Evolutionary conservation across 2,113 vertebrate genomes (phyloP).

Genomic region (Nansenia antarctica): DNA sequence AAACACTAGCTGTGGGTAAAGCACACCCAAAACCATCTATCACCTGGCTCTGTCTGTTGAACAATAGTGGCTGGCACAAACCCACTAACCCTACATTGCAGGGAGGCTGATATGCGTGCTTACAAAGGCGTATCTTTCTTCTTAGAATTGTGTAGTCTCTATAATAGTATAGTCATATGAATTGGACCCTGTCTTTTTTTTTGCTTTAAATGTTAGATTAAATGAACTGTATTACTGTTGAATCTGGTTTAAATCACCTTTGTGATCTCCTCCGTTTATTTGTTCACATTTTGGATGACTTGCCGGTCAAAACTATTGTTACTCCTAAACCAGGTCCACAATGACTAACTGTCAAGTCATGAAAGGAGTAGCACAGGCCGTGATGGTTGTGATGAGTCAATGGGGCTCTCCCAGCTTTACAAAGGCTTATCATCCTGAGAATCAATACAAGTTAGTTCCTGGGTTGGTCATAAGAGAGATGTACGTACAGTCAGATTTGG

Average conservation of each 20-base stretch:
- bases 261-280: too few relatives aligned
- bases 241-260: too few relatives aligned
- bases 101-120: not conserved
- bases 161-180: too few relatives aligned
- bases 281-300: too few relatives aligned
- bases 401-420: slow-evolving; percentile 9
- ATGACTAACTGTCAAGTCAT: not conserved
- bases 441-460: slow-evolving; percentile 33
- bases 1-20: slow-evolving; percentile 12
- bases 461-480: slow-evolving; percentile 19
- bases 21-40: slow-evolving; percentile 37
- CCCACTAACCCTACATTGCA: not conserved
- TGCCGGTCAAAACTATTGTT: too few relatives aligned
- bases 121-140: not conserved
- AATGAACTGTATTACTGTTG: too few relatives aligned
- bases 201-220: too few relatives aligned
- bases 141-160: too few relatives aligned
- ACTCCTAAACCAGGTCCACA: not conserved
- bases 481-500: not conserved
- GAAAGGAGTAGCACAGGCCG: slow-evolving; percentile 3
- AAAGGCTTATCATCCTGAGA: not conserved
- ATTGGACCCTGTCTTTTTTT: too few relatives aligned
- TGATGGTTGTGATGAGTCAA: slow-evolving; percentile 7
- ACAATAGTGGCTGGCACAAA: slow-evolving; percentile 33
- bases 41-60: slow-evolving; percentile 21